phyloP scores from a whole-genome alignment of 2,113 vertebrate genomes.

The Seriola dumerili region DNA sequence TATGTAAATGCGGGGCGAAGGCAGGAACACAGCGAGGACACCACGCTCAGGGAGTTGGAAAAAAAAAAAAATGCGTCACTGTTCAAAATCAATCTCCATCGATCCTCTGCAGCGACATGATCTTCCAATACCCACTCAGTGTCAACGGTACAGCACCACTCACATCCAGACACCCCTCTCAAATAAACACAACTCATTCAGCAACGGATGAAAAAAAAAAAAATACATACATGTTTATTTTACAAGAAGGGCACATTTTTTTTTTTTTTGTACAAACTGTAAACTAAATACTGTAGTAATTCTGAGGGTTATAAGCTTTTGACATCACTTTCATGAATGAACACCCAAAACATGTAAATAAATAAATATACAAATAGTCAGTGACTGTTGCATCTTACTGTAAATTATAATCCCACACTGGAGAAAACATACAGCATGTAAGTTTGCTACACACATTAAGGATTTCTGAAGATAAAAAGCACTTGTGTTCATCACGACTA shows the following conservation, averaged over 20 bases:
- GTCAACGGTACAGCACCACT: conserved; percentile 38
- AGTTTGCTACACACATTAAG: conserved; percentile 79
- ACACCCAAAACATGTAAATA: conserved; percentile 76
- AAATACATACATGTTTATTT: conserved; percentile 83
- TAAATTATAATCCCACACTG: conserved; percentile 73
- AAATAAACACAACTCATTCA: conserved; percentile 40
- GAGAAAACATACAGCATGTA: conserved; percentile 76
- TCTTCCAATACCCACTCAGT: conserved; percentile 62
- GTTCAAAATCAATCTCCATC: conserved; percentile 75
- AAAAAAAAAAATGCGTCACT: conserved; percentile 72
- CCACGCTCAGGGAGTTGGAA: conserved; percentile 65
- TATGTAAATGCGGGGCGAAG: conserved; percentile 72
- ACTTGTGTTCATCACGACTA: conserved; percentile 85
- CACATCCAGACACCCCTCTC: neutral
- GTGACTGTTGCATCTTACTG: conserved; percentile 53
- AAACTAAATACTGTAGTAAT: conserved; percentile 80
- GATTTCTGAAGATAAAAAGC: conserved; percentile 82
- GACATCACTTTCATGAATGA: conserved; percentile 78
- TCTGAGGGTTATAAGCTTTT: conserved; percentile 74
- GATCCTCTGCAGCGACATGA: conserved; percentile 66
- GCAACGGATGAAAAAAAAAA: conserved; percentile 65
- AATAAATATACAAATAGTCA: conserved; percentile 75
- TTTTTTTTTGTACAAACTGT: conserved; percentile 80
- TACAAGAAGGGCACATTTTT: conserved; percentile 79
- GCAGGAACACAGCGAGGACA: conserved; percentile 69